These are phyloP conservation scores for Spinibarbus caldwelli DNA, from an alignment of 2,797 vertebrate genomes.

Conservation along the genomic window DNA sequence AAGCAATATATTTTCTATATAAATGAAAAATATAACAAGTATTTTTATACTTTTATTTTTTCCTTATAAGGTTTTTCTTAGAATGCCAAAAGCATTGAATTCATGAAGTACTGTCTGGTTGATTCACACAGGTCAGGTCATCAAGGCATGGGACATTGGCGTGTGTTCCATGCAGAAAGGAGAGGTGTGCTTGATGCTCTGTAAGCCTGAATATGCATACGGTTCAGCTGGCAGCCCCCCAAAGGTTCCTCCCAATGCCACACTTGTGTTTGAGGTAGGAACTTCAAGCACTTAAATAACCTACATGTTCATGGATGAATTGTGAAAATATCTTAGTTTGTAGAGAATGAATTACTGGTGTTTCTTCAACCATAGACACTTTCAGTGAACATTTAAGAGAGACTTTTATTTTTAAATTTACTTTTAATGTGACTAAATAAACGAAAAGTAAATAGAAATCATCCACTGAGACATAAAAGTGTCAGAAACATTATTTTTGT, in stretches of 20 bases:
- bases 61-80: neutral
- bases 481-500: neutral
- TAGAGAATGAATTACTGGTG: neutral
- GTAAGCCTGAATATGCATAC: slow-evolving; percentile 91
- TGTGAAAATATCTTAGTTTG: slow-evolving; percentile 30
- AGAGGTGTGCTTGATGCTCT: slow-evolving; percentile 89
- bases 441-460: neutral
- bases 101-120: slow-evolving; percentile 45
- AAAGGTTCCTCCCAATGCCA: slow-evolving; percentile 90
- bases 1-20: neutral
- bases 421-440: neutral
- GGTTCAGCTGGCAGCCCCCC: slow-evolving; percentile 86
- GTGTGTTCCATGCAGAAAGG: slow-evolving; percentile 93
- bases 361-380: too few relatives aligned
- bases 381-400: neutral
- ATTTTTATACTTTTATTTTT: neutral
- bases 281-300: neutral
- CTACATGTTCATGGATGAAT: neutral
- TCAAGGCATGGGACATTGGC: slow-evolving; percentile 93
- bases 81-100: neutral
- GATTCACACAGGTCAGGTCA: slow-evolving; percentile 86
- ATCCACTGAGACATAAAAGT: neutral
- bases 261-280: slow-evolving; percentile 91
- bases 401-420: neutral
- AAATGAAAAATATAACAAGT: neutral